phyloP scores from a whole-genome alignment of 1,140 invertebrate species.

The Pararge aegeria region DNA sequence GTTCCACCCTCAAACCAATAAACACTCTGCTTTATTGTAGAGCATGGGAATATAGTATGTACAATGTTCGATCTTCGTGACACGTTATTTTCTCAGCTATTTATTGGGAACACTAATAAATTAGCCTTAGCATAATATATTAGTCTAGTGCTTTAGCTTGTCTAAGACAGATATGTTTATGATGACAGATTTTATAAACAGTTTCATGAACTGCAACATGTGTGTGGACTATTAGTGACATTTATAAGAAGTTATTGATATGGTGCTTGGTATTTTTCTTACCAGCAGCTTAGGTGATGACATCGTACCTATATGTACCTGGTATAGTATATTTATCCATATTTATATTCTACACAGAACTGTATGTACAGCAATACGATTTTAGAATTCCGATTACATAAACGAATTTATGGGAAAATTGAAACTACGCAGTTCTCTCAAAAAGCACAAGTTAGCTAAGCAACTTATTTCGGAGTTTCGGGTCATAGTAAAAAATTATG shows the following conservation, averaged over 20 bases:
- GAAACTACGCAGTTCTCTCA: no score
- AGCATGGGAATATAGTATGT: constrained; percentile 16
- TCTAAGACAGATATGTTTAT: constrained; percentile 19
- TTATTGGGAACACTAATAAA: constrained; percentile 23
- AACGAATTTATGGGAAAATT: no score
- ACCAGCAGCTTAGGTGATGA: background rate
- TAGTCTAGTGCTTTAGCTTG: constrained; percentile 8
- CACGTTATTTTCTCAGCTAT: constrained; percentile 22
- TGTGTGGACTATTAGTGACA: constrained; percentile 16
- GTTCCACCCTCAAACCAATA: constrained; percentile 21
- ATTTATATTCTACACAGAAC: constrained; percentile 1
- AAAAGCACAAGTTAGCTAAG: no score
- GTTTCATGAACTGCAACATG: constrained; percentile 11
- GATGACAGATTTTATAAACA: constrained; percentile 24
- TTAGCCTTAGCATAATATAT: constrained; percentile 18
- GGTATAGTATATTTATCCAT: background rate
- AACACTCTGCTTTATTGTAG: constrained; percentile 17
- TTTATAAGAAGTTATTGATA: constrained; percentile 11
- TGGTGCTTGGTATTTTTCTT: background rate
- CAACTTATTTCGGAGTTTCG: no score
- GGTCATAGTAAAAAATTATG: no score
- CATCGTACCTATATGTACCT: background rate
- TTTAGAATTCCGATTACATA: no score
- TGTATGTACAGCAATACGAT: no score
- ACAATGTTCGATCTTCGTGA: constrained; percentile 21